Evolutionary conservation across 64 coral and sea anemone genomes (phyloP), one percentile per base, ranked within the genome.

Genomic region (Anthopleura sola): DNA sequence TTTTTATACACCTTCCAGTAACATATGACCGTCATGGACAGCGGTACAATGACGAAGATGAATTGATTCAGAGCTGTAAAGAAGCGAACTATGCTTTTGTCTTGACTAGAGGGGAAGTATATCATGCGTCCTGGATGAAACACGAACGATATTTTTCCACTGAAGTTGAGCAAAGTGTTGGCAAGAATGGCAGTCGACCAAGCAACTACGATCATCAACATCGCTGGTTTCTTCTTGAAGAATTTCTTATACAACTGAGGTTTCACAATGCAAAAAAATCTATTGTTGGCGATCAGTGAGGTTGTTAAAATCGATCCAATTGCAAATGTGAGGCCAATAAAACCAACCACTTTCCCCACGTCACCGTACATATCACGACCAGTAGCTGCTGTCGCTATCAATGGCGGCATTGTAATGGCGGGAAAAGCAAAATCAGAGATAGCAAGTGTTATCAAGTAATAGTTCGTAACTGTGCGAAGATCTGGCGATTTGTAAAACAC

Each of bases 401-500:
- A 77, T 0, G 75, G 36, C 0, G 88, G 88, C 36, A 90, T 84
- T 2, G 84, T 55, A 6, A 83, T 32, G 12, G 78, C 15, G 26
- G 88, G 24, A 33, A 48, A 58, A 0, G 75, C 40, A 4, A 84
- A 53, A 57, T 90, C 88, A 57, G 50, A 77, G 17, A 85, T 37
- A 47, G 88, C 82, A 48, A 90, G 36, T 6, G 88, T 62, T 5
- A 90, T 24, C 19, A 90, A 15, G 50, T 84, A 90, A 7, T 76
- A n/a, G 26, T 84, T 90, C 12, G 88, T 85, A 19, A 84, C 54
- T n/a, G 80, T 90, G 24, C 82, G 82, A 40, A 90, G 82, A 9
- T 19, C 58, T 12, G 68, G 39, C 10, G 83, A 84, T 51, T 83
- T 90, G 69, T 85, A 84, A 37, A 90, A 33, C 29, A 83, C 88